Evolutionary conservation across 2,113 vertebrate species (phyloP).

Genomic region (Seriola dumerili): DNA sequence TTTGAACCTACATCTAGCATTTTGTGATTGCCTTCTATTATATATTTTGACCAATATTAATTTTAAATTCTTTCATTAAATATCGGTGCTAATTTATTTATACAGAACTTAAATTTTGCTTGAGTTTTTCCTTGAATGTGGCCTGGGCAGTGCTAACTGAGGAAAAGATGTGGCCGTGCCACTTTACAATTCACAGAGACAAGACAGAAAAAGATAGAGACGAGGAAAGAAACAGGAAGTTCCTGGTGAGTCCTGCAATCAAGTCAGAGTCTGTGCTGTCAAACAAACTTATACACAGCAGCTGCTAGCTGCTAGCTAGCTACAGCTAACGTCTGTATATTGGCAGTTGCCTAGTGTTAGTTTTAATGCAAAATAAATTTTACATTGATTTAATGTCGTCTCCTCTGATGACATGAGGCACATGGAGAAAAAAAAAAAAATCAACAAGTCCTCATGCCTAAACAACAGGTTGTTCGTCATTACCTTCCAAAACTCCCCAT

Average conservation of each 20-base stretch:
- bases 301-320: neutral
- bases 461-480: too few relatives aligned
- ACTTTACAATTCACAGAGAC: neutral
- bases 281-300: neutral
- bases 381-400: too few relatives aligned
- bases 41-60: neutral
- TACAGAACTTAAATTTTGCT: neutral
- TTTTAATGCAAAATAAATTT: too few relatives aligned
- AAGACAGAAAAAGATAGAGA: neutral
- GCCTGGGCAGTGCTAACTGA: neutral
- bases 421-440: too few relatives aligned
- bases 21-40: neutral
- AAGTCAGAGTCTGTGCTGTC: neutral
- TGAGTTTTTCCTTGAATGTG: neutral
- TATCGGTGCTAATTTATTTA: neutral
- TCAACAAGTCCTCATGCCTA: too few relatives aligned
- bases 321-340: neutral
- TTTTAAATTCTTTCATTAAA: neutral
- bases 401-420: too few relatives aligned
- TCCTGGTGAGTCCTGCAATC: neutral
- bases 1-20: neutral
- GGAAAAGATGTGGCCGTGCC: neutral
- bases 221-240: neutral
- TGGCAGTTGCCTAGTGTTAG: too few relatives aligned
- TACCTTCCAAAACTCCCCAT: too few relatives aligned